Base-by-base conservation (phyloP, 2,113 vertebrate genomes). In the Delphinus delphis region DNA sequence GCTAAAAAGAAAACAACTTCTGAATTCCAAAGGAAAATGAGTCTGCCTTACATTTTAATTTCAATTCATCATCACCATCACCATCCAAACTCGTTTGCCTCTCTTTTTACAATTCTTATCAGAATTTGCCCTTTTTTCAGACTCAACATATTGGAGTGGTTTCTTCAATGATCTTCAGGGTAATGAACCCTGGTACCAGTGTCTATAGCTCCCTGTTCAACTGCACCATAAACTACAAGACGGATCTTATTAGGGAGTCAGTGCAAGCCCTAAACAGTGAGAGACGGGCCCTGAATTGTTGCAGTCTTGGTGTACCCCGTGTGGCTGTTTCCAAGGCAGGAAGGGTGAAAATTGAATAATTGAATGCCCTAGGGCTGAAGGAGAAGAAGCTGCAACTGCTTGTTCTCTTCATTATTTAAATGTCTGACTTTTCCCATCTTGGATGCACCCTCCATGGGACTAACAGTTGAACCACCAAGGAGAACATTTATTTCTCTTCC, bases 381-480 rank as follows among this genome's bases (percentile, higher is more conserved):
- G 67, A 92, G 90, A 79, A 88, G 80, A 70, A 62, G 65, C 68
- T 88, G 58, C 55, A 36, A 13, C 90, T 92, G 84, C 53, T 88
- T 88, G 63, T 87, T 92, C 87, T 94, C 67, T 84, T 93, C 88
- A 94, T 94, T 97, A 95, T 58, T 93, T 92, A 71, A 90, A 77
- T 84, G 89, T 92, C 33, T 79, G 67, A 82, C 87, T 67, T 88
- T 91, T 74, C 55, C 25, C 4, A 62, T 84, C 44, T 90, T 74
- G 18, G 84, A 96, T 86, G 33, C 31, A 55, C 38, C 80, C 65
- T 95, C 76, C 3, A 2, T 5, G 89, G 88, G 55, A 65, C 12
- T 50, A 86, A 67, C 38, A 50, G 67, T 91, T 9, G 63, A 94
- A 92, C 18, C 38, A 94, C 53, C 17, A 28, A 96, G 67, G 58